Conservation (phyloP, 1,140 invertebrate species). For the Stenopsyche tienmushanensis region DNA sequence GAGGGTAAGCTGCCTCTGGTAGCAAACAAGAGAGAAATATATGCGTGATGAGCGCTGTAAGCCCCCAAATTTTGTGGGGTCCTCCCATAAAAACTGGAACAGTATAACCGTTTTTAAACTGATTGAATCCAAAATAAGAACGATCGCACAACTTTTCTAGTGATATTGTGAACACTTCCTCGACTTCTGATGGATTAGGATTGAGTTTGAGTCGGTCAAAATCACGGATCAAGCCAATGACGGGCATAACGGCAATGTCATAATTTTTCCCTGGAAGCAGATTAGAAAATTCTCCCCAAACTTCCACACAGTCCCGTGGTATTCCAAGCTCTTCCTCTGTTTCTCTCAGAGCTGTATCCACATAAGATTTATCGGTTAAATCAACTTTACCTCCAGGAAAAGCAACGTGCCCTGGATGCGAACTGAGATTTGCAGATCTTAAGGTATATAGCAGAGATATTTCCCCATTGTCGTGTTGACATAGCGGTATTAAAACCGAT, state of each 20-base stretch:
- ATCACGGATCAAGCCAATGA: constrained; percentile 71
- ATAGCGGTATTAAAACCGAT: constrained; percentile 72
- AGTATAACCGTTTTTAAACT: constrained; percentile 30
- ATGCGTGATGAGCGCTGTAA: constrained; percentile 53
- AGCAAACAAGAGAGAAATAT: constrained; percentile 50
- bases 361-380: constrained; percentile 59
- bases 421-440: constrained; percentile 69
- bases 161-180: constrained; percentile 73
- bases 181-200: constrained; percentile 74
- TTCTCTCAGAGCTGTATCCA: constrained; percentile 82
- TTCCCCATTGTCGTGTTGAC: constrained; percentile 63
- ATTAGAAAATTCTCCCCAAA: constrained; percentile 67
- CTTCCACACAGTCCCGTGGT: constrained; percentile 59
- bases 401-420: constrained; percentile 82
- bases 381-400: constrained; percentile 89
- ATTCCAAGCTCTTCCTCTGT: constrained; percentile 88
- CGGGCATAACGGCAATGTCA: constrained; percentile 66
- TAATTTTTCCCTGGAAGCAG: constrained; percentile 54
- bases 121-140: constrained; percentile 49
- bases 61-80: constrained; percentile 53
- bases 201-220: constrained; percentile 56
- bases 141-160: constrained; percentile 68
- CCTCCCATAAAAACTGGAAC: constrained; percentile 47
- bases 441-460: constrained; percentile 82
- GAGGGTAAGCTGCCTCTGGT: constrained; percentile 44